Evolutionary conservation across 1,140 invertebrate genomes (phyloP).

Genomic region (Anthonomus grandis): DNA sequence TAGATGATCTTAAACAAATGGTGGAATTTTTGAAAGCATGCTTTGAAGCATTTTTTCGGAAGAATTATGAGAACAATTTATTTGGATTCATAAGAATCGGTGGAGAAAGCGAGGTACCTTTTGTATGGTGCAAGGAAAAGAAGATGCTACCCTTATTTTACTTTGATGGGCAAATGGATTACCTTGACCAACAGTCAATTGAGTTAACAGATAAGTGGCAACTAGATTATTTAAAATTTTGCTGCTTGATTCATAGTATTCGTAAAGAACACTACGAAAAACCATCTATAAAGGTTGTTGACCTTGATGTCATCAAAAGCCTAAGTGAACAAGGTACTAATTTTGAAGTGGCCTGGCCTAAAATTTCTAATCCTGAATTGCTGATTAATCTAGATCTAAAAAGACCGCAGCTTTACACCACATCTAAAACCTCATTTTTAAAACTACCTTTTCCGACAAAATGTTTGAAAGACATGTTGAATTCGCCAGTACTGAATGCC

Average conservation of each 20-base stretch:
- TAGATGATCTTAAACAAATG: slow-evolving; percentile 6
- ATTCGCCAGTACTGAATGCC: no score
- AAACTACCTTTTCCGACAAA: no score
- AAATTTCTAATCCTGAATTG: slow-evolving; percentile 1
- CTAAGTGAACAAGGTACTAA: slow-evolving; percentile 4
- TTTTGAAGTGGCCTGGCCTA: slow-evolving; percentile 15
- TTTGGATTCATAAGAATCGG: slow-evolving; percentile 12
- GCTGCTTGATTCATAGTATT: slow-evolving; percentile 54
- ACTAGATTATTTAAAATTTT: slow-evolving; percentile 54
- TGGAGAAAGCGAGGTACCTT: slow-evolving; percentile 39
- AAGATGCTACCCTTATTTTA: slow-evolving; percentile 24
- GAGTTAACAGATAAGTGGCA: slow-evolving; percentile 48
- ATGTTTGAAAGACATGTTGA: no score
- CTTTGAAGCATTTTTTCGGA: background rate
- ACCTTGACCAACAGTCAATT: slow-evolving; percentile 9
- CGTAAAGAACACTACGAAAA: slow-evolving; percentile 49
- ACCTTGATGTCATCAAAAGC: slow-evolving; percentile 45
- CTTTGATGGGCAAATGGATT: slow-evolving; percentile 20
- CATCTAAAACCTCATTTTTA: no score
- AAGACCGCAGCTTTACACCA: no score
- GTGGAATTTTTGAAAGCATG: slow-evolving; percentile 1
- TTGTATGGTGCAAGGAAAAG: background rate
- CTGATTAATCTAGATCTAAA: no score
- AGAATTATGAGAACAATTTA: background rate
- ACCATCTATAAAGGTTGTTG: slow-evolving; percentile 48